Evolutionary conservation across 1,140 invertebrate genomes (phyloP), one percentile per base, ranked within the genome.

Genomic region (Coboldia fuscipes): DNA sequence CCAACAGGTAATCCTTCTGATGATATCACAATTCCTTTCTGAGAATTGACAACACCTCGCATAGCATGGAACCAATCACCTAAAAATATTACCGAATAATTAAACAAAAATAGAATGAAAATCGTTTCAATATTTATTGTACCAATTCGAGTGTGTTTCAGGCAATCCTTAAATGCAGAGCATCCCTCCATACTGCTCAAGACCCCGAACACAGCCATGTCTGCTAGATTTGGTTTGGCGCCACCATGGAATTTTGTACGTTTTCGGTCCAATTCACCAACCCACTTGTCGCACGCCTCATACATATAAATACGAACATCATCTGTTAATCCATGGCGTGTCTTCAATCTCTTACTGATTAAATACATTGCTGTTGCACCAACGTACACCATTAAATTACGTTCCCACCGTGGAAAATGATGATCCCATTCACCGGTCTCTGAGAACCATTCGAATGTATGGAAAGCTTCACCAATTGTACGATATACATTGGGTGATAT

Each of bases 401-500:
- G 65, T 56, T 97, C 86, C 74, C 79, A 83, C 2, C 60, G 45
- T 1, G 81, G 72, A 54, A 98, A 97, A 42, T 81, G 70, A 35
- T 80, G 68, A 33, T 84, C 71, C 92, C 93, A 98, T 40, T 85
- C 76, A 4, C 92, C 92, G 22, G 77, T 75, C 42, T 81, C 53
- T 9, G 84, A 82, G 57, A 94, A 96, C 75, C 84, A 89, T 39
- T 75, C 69, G 50, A 97, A 96, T 0, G 89, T 77, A 52, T 89
- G 70, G 14, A 89, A 52, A 1, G 93, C 67, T 65, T 98, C 94
- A 4, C 56, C 51, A 4, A 64, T 54, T 0, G 81, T 88, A 36
- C 88, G 68, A 48, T 99, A 99, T 32, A 97, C 86, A 61, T 98
- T 98, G 9, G 94, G 94, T 3, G 93, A 97, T 27, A 99, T 61